phyloP scores from a whole-genome alignment of 1,140 invertebrate species.

The Drosophila pseudoobscura region DNA sequence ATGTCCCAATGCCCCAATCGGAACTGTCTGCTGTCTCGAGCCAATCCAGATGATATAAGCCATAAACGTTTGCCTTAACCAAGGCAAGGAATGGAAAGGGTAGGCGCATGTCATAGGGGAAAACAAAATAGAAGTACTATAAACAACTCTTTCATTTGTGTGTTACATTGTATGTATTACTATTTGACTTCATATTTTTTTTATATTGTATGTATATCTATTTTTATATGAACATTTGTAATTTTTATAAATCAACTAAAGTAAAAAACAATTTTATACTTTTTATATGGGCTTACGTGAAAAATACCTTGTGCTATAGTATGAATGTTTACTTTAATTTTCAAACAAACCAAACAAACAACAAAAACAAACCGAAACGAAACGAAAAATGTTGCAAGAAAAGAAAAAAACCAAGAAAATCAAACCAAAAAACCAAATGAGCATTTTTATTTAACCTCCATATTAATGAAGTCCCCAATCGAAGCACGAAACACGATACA shows the following conservation, averaged over 20 bases:
- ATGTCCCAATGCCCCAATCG: too few species aligned
- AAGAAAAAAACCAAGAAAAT: slow-evolving; percentile 26
- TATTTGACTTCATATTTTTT: slow-evolving; percentile 71
- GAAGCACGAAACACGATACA: background rate
- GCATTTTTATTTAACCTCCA: slow-evolving; percentile 60
- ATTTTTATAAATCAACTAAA: slow-evolving; percentile 68
- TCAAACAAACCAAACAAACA: slow-evolving; percentile 8
- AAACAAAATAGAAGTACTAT: background rate
- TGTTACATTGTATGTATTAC: slow-evolving; percentile 62
- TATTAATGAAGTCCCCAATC: background rate
- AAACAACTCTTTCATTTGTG: slow-evolving; percentile 38
- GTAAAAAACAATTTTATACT: slow-evolving; percentile 71
- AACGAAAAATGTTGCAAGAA: slow-evolving; percentile 8
- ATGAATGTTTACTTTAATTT: slow-evolving; percentile 70
- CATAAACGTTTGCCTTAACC: too few species aligned
- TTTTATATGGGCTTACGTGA: slow-evolving; percentile 77
- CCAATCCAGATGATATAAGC: too few species aligned
- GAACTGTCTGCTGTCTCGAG: too few species aligned
- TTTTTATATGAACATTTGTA: slow-evolving; percentile 79
- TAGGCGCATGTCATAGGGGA: background rate
- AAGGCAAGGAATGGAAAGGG: background rate
- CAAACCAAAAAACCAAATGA: slow-evolving; percentile 41
- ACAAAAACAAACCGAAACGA: slow-evolving; percentile 4
- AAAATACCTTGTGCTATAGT: slow-evolving; percentile 64
- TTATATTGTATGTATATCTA: slow-evolving; percentile 69